These are phyloP conservation scores for Ornithoptera priamus DNA, from an alignment of 2,888 invertebrate species.

Conservation along the genomic window DNA sequence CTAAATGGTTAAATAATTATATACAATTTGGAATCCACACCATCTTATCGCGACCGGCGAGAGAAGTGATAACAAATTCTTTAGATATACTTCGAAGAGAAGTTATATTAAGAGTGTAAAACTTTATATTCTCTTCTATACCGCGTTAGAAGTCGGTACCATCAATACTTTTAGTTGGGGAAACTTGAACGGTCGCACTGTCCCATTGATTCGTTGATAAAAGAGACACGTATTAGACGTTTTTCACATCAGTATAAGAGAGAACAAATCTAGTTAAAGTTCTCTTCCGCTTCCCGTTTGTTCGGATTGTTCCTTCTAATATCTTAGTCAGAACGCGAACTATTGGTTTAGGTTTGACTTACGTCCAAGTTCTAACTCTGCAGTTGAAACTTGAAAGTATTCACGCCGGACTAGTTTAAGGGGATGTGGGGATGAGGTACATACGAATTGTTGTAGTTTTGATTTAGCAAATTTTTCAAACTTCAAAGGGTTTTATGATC, in stretches of 20 bases:
- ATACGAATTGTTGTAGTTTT: background rate
- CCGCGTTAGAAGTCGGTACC: background rate
- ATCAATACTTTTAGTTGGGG: conserved; percentile 15
- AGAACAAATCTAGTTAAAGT: conserved; percentile 29
- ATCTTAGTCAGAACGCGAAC: conserved; percentile 22
- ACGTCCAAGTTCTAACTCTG: conserved; percentile 9
- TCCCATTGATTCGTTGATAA: conserved; percentile 24
- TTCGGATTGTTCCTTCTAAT: conserved; percentile 20
- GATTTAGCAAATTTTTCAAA: background rate
- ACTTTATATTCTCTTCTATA: background rate
- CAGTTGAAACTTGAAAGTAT: conserved; percentile 10
- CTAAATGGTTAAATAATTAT: too few relatives aligned
- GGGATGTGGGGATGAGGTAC: background rate
- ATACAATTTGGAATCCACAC: too few relatives aligned
- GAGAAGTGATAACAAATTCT: too few relatives aligned
- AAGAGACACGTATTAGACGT: conserved; percentile 33
- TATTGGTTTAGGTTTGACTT: conserved; percentile 24
- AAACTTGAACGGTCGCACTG: conserved; percentile 10
- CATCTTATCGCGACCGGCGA: too few relatives aligned
- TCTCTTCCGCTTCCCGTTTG: conserved; percentile 21
- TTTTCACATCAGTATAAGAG: conserved; percentile 34
- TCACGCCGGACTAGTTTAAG: background rate
- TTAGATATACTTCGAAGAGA: background rate
- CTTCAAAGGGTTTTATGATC: background rate
- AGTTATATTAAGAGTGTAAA: background rate